Base-by-base conservation (phyloP, 2,113 vertebrate species). In the Trachemys scripta region DNA sequence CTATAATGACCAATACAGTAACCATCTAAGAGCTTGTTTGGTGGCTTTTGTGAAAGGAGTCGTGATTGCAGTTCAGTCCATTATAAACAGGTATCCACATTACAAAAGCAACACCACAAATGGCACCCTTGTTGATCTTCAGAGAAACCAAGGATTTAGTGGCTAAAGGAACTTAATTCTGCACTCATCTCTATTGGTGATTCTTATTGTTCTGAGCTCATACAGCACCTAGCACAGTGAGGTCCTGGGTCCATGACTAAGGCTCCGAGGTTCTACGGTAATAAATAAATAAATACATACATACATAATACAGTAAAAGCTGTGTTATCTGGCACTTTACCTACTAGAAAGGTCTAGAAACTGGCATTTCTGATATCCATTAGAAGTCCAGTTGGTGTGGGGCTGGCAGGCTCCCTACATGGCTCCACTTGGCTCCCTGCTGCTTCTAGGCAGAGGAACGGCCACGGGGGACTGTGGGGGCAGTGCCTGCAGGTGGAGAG, bases 51-150 rank as follows among this genome's bases (percentile, higher is more conserved):
- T 87, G 69, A 72, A 90, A 87, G 38, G 16, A 75, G 35, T 0
- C 3, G 29, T 2, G 76, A 51, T 25, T 27, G 50, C 82, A 83
- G 24, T 13, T 78, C 13, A 78, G 42, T 14, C 24, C 22, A 42
- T 78, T 50, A 24, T 3, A 0, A 22, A 11, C 1, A 59, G 85
- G 78, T 87, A 90, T 4, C 5, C 0, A 0, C 2, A 25, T 24
- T 82, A 31, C 31, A 42, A 84, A 62, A 51, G 65, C 54, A 88
- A 81, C 12, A 90, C 8, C 25, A 27, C 79, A 57, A 62, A 25
- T 50, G 16, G 16, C 59, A 84, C 38, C 62, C 62, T 25, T 31
- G 0, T 47, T 31, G 69, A 80, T 4, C 80, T 1, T 0, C 4
- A 42, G 20, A 76, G 84, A 90, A 56, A 82, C 53, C 72, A 93